Percentiles rank a stretch among this genome's conserved stretches.
phyloP scores from a whole-genome alignment of 2,888 invertebrate species.

The Anoplius nigerrimus region DNA sequence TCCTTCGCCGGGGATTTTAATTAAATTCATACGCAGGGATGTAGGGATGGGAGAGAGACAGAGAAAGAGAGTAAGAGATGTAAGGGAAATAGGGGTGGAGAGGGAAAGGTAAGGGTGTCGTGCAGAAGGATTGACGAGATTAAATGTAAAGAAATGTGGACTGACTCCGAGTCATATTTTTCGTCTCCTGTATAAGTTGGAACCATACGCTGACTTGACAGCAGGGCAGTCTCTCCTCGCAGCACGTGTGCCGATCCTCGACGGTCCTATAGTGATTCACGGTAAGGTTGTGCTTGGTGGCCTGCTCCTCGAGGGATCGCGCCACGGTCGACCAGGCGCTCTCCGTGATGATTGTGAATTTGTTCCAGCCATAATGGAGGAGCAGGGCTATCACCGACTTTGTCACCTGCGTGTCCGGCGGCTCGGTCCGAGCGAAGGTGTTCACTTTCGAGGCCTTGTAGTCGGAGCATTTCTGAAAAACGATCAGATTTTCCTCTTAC shows the following conservation, averaged over 20 bases:
- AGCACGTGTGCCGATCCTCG: slow-evolving; percentile 85
- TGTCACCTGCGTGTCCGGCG: slow-evolving; percentile 95
- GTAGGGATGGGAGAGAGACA: not conserved
- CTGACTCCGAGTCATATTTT: slow-evolving; percentile 89
- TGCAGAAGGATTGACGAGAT: not conserved
- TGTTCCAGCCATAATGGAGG: slow-evolving; percentile 94
- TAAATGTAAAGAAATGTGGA: slow-evolving; percentile 47
- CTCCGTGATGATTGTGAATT: slow-evolving; percentile 93
- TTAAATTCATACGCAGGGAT: too few relatives aligned
- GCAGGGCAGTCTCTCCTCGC: slow-evolving; percentile 84
- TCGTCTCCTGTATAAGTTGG: slow-evolving; percentile 88
- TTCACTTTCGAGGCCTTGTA: slow-evolving; percentile 90
- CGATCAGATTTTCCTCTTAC: too few relatives aligned
- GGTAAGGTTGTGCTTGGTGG: slow-evolving; percentile 86
- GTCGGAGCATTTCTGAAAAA: slow-evolving; percentile 92
- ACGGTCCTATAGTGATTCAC: slow-evolving; percentile 86
- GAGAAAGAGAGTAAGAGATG: not conserved
- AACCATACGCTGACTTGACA: slow-evolving; percentile 89
- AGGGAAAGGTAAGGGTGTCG: not conserved
- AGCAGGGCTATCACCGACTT: slow-evolving; percentile 95
- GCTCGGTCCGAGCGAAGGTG: slow-evolving; percentile 95
- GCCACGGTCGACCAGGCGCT: slow-evolving; percentile 89
- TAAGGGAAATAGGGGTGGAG: not conserved
- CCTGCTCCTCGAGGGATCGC: slow-evolving; percentile 85
- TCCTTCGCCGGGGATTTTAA: too few relatives aligned